A percentile compares a stretch with the other conserved stretches of the same genome.
phyloP scores from a whole-genome alignment of 2,113 vertebrate genomes.

The Phocoena phocoena region DNA sequence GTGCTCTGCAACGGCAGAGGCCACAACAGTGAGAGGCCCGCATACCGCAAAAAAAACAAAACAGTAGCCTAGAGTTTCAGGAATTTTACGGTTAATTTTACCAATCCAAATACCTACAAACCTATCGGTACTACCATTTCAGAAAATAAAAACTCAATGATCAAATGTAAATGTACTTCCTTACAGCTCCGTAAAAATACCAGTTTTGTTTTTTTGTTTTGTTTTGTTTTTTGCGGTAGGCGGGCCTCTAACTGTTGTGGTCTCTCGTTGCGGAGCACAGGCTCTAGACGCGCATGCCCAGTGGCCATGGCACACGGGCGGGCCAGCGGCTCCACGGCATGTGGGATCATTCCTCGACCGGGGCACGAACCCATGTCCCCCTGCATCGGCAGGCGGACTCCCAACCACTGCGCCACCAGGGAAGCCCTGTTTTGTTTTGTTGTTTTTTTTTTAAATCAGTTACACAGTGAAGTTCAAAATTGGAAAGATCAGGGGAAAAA shows the following conservation, averaged over 20 bases:
- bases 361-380: too few relatives aligned
- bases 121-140: background rate
- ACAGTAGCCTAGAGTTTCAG: background rate
- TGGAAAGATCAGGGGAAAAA: background rate
- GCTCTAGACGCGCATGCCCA: too few relatives aligned
- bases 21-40: too few relatives aligned
- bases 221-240: background rate
- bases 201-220: background rate
- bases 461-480: background rate
- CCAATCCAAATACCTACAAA: background rate
- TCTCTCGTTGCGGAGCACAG: too few relatives aligned
- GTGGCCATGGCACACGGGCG: too few relatives aligned
- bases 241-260: too few relatives aligned
- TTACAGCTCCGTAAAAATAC: background rate
- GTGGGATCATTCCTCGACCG: too few relatives aligned
- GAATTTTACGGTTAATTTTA: background rate
- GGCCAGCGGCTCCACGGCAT: too few relatives aligned
- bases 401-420: too few relatives aligned
- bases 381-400: too few relatives aligned
- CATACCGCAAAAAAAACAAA: background rate
- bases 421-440: too few relatives aligned
- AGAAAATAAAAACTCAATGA: background rate
- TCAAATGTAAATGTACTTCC: background rate
- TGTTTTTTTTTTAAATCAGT: background rate
- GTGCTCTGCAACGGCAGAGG: too few relatives aligned